Percentiles rank a stretch among this genome's conserved stretches.
Conservation (phyloP, 2,888 invertebrate genomes). For the Plebejus argus region DNA sequence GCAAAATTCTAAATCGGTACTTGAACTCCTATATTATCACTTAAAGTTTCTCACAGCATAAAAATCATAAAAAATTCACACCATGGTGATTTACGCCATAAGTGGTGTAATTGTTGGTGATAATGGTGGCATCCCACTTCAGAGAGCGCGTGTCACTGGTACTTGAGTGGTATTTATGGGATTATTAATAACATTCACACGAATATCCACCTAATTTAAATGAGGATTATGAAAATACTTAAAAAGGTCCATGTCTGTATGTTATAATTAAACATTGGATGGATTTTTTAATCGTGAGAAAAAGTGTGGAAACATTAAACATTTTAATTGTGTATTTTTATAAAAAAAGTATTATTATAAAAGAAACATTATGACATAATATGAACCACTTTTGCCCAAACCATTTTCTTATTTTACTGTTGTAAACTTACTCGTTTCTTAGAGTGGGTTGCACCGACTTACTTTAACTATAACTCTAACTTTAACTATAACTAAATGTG, state of each 20-base stretch:
- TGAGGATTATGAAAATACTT: neutral
- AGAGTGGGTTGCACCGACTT: too few species aligned
- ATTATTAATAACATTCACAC: slow-evolving; percentile 28
- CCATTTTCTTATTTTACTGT: too few species aligned
- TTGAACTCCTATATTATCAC: neutral
- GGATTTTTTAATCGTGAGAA: neutral
- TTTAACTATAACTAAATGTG: too few species aligned
- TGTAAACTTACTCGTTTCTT: too few species aligned
- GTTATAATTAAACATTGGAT: neutral
- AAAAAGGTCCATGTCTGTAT: neutral
- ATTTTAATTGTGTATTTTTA: too few species aligned
- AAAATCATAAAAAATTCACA: slow-evolving; percentile 25
- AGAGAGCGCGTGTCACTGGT: slow-evolving; percentile 2
- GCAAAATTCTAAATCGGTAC: neutral
- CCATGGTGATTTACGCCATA: neutral
- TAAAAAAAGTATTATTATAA: too few species aligned
- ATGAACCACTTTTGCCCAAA: too few species aligned
- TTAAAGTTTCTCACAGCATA: slow-evolving; percentile 6
- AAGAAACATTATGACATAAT: too few species aligned
- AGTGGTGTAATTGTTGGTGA: slow-evolving; percentile 14
- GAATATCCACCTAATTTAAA: neutral
- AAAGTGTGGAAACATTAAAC: neutral
- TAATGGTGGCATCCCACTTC: neutral
- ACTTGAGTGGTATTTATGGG: neutral
- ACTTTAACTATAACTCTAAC: too few species aligned